Evolutionary conservation across 35 echinoderm and acorn worm genomes (phyloP).

Genomic region (Apostichopus californicus): DNA sequence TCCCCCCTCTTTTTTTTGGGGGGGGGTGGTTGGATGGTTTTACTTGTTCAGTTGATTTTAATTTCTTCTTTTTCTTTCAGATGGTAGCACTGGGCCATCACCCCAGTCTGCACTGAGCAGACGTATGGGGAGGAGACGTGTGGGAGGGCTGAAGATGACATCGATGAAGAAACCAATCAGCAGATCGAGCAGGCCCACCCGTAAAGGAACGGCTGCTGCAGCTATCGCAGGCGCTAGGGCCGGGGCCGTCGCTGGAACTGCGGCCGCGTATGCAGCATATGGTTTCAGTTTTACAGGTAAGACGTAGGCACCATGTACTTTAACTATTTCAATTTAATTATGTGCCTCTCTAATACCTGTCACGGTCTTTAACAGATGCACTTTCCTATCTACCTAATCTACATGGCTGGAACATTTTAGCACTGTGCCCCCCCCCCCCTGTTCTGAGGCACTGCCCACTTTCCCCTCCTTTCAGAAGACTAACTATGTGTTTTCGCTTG

Average conservation of each 20-base stretch:
- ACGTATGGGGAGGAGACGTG: conserved; percentile 26
- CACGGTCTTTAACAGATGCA: too few species aligned
- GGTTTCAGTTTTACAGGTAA: conserved; percentile 94
- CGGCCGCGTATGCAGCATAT: conserved; percentile 97
- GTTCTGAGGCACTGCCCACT: too few species aligned
- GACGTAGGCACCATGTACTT: background rate
- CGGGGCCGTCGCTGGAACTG: conserved; percentile 90
- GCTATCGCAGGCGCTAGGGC: conserved; percentile 98
- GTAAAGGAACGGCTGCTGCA: conserved; percentile 84
- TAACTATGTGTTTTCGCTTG: too few species aligned
- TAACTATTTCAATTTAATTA: too few species aligned
- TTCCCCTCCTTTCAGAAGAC: too few species aligned
- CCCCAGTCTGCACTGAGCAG: background rate
- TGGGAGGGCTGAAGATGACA: conserved; percentile 43
- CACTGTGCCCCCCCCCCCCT: too few species aligned
- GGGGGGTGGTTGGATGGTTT: too few species aligned
- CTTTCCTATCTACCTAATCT: too few species aligned
- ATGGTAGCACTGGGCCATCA: conserved; percentile 3
- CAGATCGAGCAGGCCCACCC: conserved; percentile 64
- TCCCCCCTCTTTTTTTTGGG: too few species aligned
- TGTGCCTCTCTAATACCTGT: too few species aligned
- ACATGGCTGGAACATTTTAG: too few species aligned
- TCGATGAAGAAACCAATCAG: conserved; percentile 69
- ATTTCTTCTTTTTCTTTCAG: background rate
- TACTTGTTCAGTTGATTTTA: background rate